These are phyloP conservation scores for Gymnothorax javanicus DNA, from an alignment of 2,797 vertebrate genomes.

Conservation along the genomic window DNA sequence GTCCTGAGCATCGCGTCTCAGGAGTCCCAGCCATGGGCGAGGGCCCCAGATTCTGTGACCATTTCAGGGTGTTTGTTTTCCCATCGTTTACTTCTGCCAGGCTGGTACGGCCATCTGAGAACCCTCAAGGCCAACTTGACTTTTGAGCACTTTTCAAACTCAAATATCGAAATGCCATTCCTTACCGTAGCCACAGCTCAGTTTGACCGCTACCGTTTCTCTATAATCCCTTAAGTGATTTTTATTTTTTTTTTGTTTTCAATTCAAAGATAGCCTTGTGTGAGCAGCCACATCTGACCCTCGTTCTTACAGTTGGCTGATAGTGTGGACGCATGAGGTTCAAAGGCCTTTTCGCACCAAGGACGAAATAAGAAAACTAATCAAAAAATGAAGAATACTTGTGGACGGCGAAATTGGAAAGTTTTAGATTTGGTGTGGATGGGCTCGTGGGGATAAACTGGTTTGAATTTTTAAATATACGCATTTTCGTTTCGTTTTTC, in stretches of 20 bases:
- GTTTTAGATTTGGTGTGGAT: no score
- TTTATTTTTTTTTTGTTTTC: not conserved
- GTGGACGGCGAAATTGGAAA: no score
- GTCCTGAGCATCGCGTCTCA: not conserved
- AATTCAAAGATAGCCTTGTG: not conserved
- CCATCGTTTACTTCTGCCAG: no score
- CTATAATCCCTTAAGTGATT: not conserved
- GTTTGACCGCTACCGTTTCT: not conserved
- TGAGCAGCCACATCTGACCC: not conserved
- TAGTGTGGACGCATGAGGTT: not conserved
- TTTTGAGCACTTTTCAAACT: not conserved
- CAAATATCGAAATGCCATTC: not conserved
- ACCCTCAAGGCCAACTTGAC: not conserved
- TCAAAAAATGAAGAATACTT: no score
- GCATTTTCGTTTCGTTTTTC: no score
- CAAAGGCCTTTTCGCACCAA: no score
- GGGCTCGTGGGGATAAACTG: no score
- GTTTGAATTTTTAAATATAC: no score
- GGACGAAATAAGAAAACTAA: no score
- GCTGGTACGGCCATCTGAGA: not conserved
- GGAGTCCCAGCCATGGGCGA: not conserved
- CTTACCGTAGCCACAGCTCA: not conserved
- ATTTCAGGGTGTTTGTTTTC: no score
- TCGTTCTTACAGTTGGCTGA: not conserved
- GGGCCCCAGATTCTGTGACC: no score